Base-by-base conservation (phyloP, 2,888 invertebrate genomes). In the Scaeva pyrastri region DNA sequence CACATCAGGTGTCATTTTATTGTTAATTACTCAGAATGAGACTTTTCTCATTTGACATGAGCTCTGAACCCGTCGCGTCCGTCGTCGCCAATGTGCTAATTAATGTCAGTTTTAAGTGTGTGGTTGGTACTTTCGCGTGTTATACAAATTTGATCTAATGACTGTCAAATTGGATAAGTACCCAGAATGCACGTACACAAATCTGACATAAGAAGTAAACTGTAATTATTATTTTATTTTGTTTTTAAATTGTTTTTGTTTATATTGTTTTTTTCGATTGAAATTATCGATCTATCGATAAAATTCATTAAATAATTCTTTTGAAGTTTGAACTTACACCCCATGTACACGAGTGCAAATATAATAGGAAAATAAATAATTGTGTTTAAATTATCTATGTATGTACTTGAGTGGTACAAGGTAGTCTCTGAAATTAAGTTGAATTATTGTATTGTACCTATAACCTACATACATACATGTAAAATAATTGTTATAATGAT, bases 11-110 rank as follows among this genome's bases (percentile, higher is more conserved):
- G 64, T 39, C 64, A 72, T 64, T 66, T 23, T 39, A 21, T 39
- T 39, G 12, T 14, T 39, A 48, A 43, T 52, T 39, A 66, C 19
- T 26, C 21, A 60, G 5, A 10, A 21, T 19, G 31, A 45, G 31
- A 36, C 39, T 41, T 62, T 50, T 31, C 6, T 5, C 14, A 26
- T 58, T 41, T 82, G 72, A 72, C 71, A 71, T 66, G 76, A 82
- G 31, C 76, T 76, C 66, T 58, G 58, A 64, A 72, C 41, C 11
- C 14, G 10, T 43, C n/a, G n/a, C n/a, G n/a, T n/a, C n/a, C 19
- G 11, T 50, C 14, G 21, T 21, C 50, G 12, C 10, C 39, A 12
- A 11, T 11, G 6, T 23, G 14, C 23, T 23, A 52, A 52, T 12
- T 23, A n/a, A 7, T 45, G 39, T 0, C 11, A 21, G 41, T 41